These are phyloP conservation scores for Hemithea aestivaria DNA, from an alignment of 2,888 invertebrate species.

Conservation along the genomic window DNA sequence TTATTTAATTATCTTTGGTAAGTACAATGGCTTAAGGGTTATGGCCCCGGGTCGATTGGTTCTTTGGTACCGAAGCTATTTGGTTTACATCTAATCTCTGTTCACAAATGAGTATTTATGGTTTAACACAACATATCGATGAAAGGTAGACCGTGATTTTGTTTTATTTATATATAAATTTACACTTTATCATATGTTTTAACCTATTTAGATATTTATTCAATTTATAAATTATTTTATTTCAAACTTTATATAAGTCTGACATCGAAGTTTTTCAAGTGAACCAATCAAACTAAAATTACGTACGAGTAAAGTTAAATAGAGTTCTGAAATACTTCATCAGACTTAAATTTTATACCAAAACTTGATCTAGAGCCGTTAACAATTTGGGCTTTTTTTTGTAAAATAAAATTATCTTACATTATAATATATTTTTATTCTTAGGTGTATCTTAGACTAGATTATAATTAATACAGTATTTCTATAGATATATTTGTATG, in stretches of 20 bases:
- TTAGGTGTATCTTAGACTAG: constrained; percentile 10
- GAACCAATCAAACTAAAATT: too few relatives aligned
- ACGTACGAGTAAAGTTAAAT: too few relatives aligned
- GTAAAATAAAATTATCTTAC: constrained; percentile 1
- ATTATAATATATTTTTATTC: neutral
- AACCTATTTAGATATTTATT: too few relatives aligned
- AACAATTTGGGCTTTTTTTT: too few relatives aligned
- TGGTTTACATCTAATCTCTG: constrained; percentile 14
- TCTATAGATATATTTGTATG: neutral
- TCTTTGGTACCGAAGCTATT: constrained; percentile 48
- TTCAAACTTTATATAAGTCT: too few relatives aligned
- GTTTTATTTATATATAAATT: neutral
- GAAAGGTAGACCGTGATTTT: constrained; percentile 1
- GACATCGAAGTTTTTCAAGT: too few relatives aligned
- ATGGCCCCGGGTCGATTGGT: constrained; percentile 59
- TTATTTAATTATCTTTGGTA: constrained; percentile 72
- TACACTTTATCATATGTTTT: neutral
- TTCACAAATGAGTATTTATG: constrained; percentile 14
- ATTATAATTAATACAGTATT: neutral
- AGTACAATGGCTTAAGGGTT: constrained; percentile 67
- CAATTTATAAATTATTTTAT: too few relatives aligned
- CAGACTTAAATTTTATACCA: too few relatives aligned
- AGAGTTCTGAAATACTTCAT: too few relatives aligned
- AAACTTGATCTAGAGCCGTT: too few relatives aligned
- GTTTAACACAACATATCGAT: constrained; percentile 1